Percentiles rank a stretch among this genome's conserved stretches.
phyloP scores from a whole-genome alignment of 2,797 vertebrate genomes.

The Platyrinchus mystaceus region DNA sequence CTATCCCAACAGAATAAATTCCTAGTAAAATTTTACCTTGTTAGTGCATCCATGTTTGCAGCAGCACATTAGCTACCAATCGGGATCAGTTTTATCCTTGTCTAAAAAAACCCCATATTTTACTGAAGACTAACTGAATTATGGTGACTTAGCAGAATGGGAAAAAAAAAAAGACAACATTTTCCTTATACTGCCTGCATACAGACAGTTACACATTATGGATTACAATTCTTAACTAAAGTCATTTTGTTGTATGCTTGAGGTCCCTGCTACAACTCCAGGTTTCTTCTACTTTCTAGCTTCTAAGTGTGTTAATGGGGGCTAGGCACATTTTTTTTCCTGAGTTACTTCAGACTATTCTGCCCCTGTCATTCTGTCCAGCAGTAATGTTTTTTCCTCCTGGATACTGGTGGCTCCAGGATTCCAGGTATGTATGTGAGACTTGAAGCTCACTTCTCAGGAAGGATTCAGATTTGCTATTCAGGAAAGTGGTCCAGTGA shows the following conservation, averaged over 20 bases:
- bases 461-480: background rate
- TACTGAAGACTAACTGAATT: background rate
- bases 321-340: background rate
- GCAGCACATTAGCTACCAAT: background rate
- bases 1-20: background rate
- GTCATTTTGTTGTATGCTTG: background rate
- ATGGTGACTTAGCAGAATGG: background rate
- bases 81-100: background rate
- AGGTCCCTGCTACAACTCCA: background rate
- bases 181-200: background rate
- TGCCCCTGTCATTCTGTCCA: background rate
- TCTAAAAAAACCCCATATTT: background rate
- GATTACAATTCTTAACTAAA: background rate
- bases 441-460: background rate
- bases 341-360: background rate
- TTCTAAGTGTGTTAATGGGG: background rate
- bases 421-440: rapidly evolving
- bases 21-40: background rate
- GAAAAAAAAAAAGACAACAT: background rate
- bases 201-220: background rate
- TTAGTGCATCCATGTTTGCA: background rate
- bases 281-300: background rate
- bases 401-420: background rate
- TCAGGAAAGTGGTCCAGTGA: background rate
- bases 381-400: background rate